Percentiles rank a stretch among this genome's conserved stretches.
phyloP scores from a whole-genome alignment of 2,797 vertebrate genomes.

The Paramormyrops hopkinsi region DNA sequence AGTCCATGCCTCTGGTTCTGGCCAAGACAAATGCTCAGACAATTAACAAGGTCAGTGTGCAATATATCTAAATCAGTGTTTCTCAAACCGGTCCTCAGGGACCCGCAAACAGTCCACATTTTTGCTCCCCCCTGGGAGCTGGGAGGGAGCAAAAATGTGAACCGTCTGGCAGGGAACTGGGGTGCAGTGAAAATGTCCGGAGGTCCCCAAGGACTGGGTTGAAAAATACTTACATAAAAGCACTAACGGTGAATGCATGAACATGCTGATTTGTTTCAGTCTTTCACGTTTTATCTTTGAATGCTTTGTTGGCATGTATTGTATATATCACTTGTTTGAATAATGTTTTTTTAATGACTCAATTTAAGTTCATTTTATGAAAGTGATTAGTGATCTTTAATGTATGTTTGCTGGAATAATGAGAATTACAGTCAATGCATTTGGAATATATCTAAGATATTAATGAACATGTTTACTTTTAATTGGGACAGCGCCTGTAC shows the following conservation, averaged over 20 bases:
- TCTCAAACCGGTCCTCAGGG: background rate
- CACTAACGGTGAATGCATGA: background rate
- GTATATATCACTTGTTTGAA: background rate
- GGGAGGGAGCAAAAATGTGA: background rate
- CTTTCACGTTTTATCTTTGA: background rate
- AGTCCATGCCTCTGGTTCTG: conserved; percentile 75
- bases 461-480: background rate
- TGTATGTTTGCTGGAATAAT: background rate
- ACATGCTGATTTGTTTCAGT: background rate
- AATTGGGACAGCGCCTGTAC: conserved; percentile 67
- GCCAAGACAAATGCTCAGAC: conserved; percentile 76
- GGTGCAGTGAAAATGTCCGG: background rate
- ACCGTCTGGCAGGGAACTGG: background rate
- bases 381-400: background rate
- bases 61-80: background rate
- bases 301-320: background rate
- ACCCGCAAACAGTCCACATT: background rate
- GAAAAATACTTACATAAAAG: background rate
- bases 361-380: background rate
- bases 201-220: background rate
- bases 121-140: background rate
- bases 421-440: background rate
- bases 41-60: conserved; percentile 74
- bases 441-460: background rate
- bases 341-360: background rate